phyloP scores from a whole-genome alignment of 2,888 invertebrate species.

The Perdita meconis region DNA sequence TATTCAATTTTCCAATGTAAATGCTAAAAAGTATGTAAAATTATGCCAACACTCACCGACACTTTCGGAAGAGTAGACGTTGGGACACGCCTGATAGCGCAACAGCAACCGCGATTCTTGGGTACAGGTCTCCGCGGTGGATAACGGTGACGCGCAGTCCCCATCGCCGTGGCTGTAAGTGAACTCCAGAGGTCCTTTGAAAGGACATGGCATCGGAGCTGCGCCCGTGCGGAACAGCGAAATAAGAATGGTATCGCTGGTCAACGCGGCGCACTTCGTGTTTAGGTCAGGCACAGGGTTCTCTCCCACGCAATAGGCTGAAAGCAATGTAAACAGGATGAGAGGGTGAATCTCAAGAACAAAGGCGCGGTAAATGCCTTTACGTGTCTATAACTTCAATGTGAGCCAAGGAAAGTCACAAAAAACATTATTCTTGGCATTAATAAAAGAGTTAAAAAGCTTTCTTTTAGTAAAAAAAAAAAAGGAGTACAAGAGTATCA shows the following conservation, averaged over 20 bases:
- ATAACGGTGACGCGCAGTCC: constrained; percentile 90
- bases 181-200: constrained; percentile 92
- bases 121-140: constrained; percentile 93
- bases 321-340: background rate
- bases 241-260: constrained; percentile 90
- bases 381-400: no score
- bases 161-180: constrained; percentile 91
- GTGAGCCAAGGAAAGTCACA: no score
- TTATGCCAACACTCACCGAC: constrained; percentile 89
- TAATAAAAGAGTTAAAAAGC: no score
- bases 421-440: no score
- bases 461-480: no score
- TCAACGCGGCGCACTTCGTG: constrained; percentile 87
- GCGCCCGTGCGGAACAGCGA: constrained; percentile 91
- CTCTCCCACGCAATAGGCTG: constrained; percentile 70
- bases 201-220: constrained; percentile 91
- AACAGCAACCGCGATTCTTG: constrained; percentile 92
- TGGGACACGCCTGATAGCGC: constrained; percentile 93
- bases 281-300: constrained; percentile 41
- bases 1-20: background rate
- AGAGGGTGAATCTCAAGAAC: background rate
- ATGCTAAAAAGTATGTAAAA: background rate
- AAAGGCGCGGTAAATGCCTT: no score
- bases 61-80: constrained; percentile 91
- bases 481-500: no score